Evolutionary conservation across 2,797 vertebrate species (phyloP).

Genomic region (Luscinia luscinia): DNA sequence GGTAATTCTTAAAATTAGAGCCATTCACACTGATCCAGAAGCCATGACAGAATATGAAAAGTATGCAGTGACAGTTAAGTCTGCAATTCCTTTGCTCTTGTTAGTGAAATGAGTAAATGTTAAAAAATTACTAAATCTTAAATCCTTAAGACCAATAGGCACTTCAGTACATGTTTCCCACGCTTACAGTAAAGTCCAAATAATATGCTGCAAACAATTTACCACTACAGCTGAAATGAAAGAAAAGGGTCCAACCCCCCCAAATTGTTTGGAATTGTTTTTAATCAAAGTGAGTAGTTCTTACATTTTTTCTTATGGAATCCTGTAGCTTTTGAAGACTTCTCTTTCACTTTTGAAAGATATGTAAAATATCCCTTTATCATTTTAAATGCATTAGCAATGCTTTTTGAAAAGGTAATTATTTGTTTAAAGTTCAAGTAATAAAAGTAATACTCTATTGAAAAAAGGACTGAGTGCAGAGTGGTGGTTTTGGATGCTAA

Average conservation of each 20-base stretch:
- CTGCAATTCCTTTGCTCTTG: not conserved
- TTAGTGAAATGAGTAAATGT: not conserved
- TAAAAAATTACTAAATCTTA: not conserved
- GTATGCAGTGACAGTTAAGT: not conserved
- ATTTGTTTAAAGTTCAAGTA: constrained; percentile 70
- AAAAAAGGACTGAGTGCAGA: constrained; percentile 53
- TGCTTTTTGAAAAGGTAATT: constrained; percentile 35
- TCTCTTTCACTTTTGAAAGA: constrained; percentile 3
- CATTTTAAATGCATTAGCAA: constrained; percentile 40
- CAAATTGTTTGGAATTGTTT: not conserved
- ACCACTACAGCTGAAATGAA: not conserved
- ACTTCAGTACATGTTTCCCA: not conserved
- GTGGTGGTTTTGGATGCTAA: constrained; percentile 60
- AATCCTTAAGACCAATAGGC: not conserved
- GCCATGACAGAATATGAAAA: constrained; percentile 11
- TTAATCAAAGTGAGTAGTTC: not conserved
- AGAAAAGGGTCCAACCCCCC: not conserved
- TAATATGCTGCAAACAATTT: not conserved
- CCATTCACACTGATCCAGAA: constrained; percentile 54
- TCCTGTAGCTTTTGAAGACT: not conserved
- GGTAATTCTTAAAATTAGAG: constrained; percentile 57
- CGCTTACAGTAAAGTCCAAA: not conserved
- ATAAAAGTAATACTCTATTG: constrained; percentile 54
- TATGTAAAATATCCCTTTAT: not conserved
- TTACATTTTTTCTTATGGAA: not conserved